Percentiles rank a stretch among this genome's conserved stretches.
phyloP scores from a whole-genome alignment of 1,140 invertebrate species.

The Heliothis subflexa region DNA sequence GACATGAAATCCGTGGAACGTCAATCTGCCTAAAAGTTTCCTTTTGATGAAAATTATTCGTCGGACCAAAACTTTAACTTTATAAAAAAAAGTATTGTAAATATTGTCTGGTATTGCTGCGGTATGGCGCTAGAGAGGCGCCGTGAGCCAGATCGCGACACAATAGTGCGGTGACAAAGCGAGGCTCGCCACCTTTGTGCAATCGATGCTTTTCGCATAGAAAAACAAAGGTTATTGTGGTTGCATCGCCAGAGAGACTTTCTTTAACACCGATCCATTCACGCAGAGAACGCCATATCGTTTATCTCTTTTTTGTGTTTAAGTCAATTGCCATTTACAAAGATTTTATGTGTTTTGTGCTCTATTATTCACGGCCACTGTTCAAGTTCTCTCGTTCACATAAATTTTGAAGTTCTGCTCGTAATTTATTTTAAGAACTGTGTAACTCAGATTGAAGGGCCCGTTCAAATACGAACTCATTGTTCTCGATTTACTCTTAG shows the following conservation, averaged over 20 bases:
- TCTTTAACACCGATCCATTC: background rate
- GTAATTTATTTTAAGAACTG: too few relatives aligned
- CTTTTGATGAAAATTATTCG: too few relatives aligned
- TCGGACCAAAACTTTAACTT: too few relatives aligned
- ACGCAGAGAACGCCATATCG: background rate
- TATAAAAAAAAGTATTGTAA: background rate
- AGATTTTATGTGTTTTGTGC: too few relatives aligned
- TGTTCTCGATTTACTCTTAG: background rate
- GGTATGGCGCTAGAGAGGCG: background rate
- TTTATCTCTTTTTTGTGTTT: background rate
- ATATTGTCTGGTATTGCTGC: background rate
- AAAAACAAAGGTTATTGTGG: constrained; percentile 22
- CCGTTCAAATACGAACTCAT: too few relatives aligned
- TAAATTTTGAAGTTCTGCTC: too few relatives aligned
- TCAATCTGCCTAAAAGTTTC: background rate
- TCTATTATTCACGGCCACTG: too few relatives aligned
- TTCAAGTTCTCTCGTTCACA: too few relatives aligned
- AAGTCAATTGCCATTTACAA: background rate
- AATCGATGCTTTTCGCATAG: constrained; percentile 30
- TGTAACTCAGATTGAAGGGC: too few relatives aligned
- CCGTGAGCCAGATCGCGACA: constrained; percentile 18
- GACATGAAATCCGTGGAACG: background rate
- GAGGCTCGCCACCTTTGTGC: constrained; percentile 31
- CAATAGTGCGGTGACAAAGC: constrained; percentile 32
- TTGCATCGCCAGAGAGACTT: background rate